phyloP scores from a whole-genome alignment of 2,888 invertebrate species.

The Erebia epiphron region DNA sequence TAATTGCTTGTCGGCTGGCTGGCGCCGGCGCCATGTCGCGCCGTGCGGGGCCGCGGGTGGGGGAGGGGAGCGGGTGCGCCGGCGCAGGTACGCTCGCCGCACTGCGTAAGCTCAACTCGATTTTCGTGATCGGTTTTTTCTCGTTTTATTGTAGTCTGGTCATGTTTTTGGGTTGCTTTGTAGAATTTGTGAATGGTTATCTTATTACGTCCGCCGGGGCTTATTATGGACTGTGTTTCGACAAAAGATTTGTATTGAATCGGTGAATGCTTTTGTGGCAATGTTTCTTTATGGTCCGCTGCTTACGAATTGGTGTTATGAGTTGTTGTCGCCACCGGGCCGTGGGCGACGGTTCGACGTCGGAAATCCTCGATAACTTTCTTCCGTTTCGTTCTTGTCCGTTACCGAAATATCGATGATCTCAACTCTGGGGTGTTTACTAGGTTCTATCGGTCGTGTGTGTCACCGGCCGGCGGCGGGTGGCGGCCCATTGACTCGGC shows the following conservation, averaged over 20 bases:
- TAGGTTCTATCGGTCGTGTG: conserved; percentile 54
- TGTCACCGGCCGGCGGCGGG: conserved; percentile 49
- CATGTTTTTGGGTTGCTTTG: conserved; percentile 76
- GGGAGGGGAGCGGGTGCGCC: conserved; percentile 50
- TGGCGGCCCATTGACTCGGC: conserved; percentile 59
- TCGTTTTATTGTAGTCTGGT: conserved; percentile 70
- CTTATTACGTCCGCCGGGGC: conserved; percentile 41
- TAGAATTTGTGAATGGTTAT: conserved; percentile 76
- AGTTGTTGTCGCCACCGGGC: not conserved
- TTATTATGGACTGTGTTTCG: conserved; percentile 27
- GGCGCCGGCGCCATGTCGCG: conserved; percentile 81
- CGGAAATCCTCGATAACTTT: conserved; percentile 30
- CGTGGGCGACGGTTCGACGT: conserved; percentile 5
- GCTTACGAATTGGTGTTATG: conserved; percentile 15
- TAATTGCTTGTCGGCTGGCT: conserved; percentile 80
- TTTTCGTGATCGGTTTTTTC: conserved; percentile 75
- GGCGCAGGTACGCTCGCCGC: conserved; percentile 70
- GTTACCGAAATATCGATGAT: conserved; percentile 50
- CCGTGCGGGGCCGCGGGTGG: conserved; percentile 54
- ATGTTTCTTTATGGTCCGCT: conserved; percentile 1
- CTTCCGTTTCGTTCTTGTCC: conserved; percentile 32
- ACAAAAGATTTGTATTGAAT: conserved; percentile 8
- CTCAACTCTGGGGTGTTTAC: conserved; percentile 42
- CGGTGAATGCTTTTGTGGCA: conserved; percentile 10
- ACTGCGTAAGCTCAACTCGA: conserved; percentile 74